Evolutionary conservation across 2,113 vertebrate genomes (phyloP).

Genomic region (Pangasianodon gigas): DNA sequence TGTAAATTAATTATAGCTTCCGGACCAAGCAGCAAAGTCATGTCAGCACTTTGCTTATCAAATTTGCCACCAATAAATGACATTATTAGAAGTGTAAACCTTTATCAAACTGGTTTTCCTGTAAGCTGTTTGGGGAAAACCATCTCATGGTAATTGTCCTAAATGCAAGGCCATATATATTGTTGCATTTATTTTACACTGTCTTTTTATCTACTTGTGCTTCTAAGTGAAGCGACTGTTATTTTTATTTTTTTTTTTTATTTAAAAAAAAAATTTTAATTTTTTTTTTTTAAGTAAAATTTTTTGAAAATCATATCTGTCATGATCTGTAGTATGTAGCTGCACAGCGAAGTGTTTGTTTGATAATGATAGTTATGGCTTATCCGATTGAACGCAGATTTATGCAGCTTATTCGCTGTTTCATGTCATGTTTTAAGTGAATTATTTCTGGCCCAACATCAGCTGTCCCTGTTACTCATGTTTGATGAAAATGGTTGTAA

Average conservation of each 20-base stretch:
- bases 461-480: not conserved
- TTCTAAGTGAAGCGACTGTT: not conserved
- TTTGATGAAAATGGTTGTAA: not conserved
- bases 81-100: not conserved
- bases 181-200: not conserved
- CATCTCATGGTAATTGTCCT: not conserved
- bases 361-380: not conserved
- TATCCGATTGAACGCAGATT: not conserved
- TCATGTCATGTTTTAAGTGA: not conserved
- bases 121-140: not conserved
- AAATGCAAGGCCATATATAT: not conserved
- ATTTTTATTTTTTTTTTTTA: not conserved
- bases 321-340: not conserved
- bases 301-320: not conserved
- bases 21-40: not conserved
- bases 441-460: not conserved
- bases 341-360: not conserved
- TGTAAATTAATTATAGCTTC: not conserved
- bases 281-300: not conserved
- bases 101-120: not conserved
- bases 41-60: not conserved
- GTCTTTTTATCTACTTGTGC: not conserved
- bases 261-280: no score
- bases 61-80: not conserved
- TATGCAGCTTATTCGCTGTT: not conserved